Evolutionary conservation across 2,113 vertebrate species (phyloP).

Genomic region (Athene cunicularia): DNA sequence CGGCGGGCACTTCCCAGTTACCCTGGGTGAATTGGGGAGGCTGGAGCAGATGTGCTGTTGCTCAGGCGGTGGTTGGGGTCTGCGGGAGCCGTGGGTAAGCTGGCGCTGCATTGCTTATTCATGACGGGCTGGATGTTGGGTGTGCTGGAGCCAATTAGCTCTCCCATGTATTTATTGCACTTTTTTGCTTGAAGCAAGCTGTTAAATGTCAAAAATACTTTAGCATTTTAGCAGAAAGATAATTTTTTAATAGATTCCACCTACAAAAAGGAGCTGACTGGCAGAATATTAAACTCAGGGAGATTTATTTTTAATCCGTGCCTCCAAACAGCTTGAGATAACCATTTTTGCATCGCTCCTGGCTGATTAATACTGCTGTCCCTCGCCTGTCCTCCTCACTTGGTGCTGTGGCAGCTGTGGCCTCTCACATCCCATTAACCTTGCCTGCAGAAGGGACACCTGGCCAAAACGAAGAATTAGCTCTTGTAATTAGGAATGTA

Average conservation of each 20-base stretch:
- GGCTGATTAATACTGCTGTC: constrained; percentile 51
- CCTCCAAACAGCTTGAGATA: constrained; percentile 45
- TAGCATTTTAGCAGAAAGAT: constrained; percentile 56
- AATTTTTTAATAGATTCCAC: constrained; percentile 68
- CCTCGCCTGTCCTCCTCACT: constrained; percentile 36
- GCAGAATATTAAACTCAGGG: constrained; percentile 35
- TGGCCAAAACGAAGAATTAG: constrained; percentile 57
- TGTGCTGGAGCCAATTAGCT: constrained; percentile 46
- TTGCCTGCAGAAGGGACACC: constrained; percentile 71
- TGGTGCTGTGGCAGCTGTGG: constrained; percentile 67
- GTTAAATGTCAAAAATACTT: constrained; percentile 64
- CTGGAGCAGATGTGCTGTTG: background rate
- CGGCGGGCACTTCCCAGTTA: background rate
- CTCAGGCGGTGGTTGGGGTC: constrained; percentile 11
- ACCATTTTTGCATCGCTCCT: constrained; percentile 10
- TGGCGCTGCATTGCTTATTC: background rate
- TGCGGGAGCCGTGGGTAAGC: background rate
- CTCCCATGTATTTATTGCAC: constrained; percentile 53
- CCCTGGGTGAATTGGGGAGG: constrained; percentile 9
- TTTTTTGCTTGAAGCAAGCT: constrained; percentile 55
- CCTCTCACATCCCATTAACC: constrained; percentile 74
- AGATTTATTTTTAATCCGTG: constrained; percentile 60
- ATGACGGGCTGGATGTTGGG: background rate
- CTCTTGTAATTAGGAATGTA: constrained; percentile 68
- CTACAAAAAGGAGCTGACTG: constrained; percentile 59